Conservation (phyloP, 2,113 vertebrate species). For the Polyodon spathula region DNA sequence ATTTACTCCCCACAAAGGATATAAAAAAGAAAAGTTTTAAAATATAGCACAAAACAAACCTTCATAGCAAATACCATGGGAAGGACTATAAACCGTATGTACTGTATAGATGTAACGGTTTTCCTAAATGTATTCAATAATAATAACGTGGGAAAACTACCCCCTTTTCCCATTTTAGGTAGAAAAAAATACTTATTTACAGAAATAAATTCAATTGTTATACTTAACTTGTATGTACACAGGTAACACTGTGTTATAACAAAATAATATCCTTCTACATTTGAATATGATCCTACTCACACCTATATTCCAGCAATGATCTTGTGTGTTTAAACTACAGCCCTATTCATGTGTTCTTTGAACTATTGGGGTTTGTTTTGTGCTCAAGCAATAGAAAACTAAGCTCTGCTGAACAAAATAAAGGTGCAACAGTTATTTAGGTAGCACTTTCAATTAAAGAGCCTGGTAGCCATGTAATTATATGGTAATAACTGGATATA, state of each 20-base stretch:
- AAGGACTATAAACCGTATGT: not conserved
- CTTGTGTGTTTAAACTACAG: not conserved
- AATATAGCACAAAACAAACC: conserved; percentile 38
- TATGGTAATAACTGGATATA: no score
- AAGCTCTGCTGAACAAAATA: conserved; percentile 34
- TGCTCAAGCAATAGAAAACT: conserved; percentile 43
- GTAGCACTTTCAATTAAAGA: no score
- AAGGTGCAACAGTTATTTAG: conserved; percentile 42
- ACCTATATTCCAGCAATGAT: no score
- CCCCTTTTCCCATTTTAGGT: not conserved
- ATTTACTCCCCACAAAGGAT: conserved; percentile 48
- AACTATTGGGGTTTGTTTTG: conserved; percentile 60
- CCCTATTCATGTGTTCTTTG: conserved; percentile 16
- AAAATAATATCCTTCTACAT: no score
- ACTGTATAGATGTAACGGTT: not conserved
- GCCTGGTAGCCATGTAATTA: no score
- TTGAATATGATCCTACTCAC: no score
- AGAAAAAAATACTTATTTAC: not conserved
- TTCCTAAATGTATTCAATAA: not conserved
- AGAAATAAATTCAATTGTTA: not conserved
- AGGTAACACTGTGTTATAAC: no score
- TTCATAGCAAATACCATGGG: conserved; percentile 23
- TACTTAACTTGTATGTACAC: no score
- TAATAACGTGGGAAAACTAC: not conserved
- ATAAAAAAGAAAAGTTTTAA: conserved; percentile 41